phyloP scores from a whole-genome alignment of 2,797 vertebrate genomes.

The Prionace glauca region DNA sequence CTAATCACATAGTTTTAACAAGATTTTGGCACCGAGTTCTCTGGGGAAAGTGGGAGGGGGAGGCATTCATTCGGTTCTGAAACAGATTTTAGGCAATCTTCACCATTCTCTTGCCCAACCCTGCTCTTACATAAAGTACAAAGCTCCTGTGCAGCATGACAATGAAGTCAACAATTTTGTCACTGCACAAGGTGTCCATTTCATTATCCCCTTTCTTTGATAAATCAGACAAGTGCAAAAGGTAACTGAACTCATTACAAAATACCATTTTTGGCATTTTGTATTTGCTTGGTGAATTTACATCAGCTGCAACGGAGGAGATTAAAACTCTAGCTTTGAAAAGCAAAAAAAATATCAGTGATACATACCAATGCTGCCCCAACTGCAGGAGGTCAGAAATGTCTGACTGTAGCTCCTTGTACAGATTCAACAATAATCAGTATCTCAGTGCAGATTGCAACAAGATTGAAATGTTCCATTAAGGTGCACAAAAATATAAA shows the following conservation, averaged over 20 bases:
- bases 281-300: background rate
- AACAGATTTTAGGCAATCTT: background rate
- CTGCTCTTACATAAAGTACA: background rate
- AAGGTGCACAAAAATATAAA: constrained; percentile 31
- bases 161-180: background rate
- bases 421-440: background rate
- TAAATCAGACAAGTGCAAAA: background rate
- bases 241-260: background rate
- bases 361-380: background rate
- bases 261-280: background rate
- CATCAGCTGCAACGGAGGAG: background rate
- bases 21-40: constrained; percentile 9
- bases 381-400: background rate
- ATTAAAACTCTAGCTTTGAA: background rate
- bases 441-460: constrained; percentile 15
- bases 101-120: background rate
- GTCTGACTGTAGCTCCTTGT: too few relatives aligned
- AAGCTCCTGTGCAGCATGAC: background rate
- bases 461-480: background rate
- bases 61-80: background rate
- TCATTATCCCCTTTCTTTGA: background rate
- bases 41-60: background rate
- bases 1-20: background rate
- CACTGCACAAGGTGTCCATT: background rate
- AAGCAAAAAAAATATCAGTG: constrained; percentile 4